These are phyloP conservation scores for Callipepla californica DNA, from an alignment of 2,113 vertebrate genomes.

Conservation along the genomic window DNA sequence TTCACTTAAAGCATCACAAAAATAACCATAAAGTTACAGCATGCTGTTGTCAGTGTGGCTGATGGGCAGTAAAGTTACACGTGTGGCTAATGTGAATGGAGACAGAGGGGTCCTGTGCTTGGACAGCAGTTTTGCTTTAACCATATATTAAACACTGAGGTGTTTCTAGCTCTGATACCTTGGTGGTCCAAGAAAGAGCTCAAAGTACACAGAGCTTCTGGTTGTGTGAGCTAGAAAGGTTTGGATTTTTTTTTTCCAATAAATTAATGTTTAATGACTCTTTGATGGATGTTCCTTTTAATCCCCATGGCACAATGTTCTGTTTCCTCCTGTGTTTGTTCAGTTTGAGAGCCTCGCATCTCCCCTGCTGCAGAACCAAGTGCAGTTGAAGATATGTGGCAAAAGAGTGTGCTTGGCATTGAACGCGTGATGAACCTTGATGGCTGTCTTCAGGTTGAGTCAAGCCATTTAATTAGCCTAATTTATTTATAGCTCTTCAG, in stretches of 20 bases:
- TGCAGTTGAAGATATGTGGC: not conserved
- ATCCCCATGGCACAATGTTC: not conserved
- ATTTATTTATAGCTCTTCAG: not conserved
- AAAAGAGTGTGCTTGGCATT: not conserved
- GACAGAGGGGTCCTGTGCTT: not conserved
- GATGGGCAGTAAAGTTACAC: not conserved
- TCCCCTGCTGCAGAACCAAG: not conserved
- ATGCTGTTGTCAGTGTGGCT: too few relatives aligned
- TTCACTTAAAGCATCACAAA: not conserved
- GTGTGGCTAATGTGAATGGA: not conserved
- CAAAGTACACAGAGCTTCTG: not conserved
- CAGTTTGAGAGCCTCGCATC: not conserved
- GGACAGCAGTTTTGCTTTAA: not conserved
- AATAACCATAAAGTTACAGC: not conserved
- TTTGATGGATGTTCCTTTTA: not conserved
- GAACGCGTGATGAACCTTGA: not conserved
- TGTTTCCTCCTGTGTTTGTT: not conserved
- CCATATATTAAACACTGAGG: not conserved
- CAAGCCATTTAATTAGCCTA: not conserved
- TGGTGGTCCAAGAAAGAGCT: not conserved
- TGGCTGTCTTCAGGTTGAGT: not conserved
- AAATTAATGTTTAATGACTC: not conserved
- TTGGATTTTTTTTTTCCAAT: not conserved
- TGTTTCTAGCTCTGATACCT: not conserved
- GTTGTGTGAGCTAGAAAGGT: not conserved